These are phyloP conservation scores for Ecliptopera silaceata DNA, from an alignment of 2,888 invertebrate species.

Conservation along the genomic window DNA sequence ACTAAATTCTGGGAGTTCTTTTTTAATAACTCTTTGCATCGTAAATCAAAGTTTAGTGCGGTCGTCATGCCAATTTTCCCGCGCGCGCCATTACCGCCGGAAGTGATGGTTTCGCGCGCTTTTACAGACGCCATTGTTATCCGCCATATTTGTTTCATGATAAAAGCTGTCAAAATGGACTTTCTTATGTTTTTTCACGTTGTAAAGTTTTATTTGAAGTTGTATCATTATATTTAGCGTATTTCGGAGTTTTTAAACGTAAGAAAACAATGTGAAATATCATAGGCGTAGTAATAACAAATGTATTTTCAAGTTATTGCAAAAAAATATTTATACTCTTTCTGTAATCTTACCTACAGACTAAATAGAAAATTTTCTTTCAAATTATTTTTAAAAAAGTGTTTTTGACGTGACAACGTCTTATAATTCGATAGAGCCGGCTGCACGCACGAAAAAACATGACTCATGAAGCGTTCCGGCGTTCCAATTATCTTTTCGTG, in stretches of 20 bases:
- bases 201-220: conserved; percentile 14
- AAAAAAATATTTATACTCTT: too few species aligned
- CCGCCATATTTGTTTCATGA: conserved; percentile 28
- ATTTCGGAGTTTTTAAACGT: neutral
- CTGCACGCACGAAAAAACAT: too few species aligned
- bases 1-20: conserved; percentile 36
- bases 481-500: too few species aligned
- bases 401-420: too few species aligned
- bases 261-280: too few species aligned
- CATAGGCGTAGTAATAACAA: too few species aligned
- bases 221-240: neutral
- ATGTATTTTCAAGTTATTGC: too few species aligned
- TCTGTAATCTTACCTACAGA: too few species aligned
- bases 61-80: conserved; percentile 61
- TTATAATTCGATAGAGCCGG: too few species aligned
- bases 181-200: conserved; percentile 11
- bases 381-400: too few species aligned
- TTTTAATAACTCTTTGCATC: conserved; percentile 46
- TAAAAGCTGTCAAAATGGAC: conserved; percentile 11
- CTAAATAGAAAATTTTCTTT: too few species aligned
- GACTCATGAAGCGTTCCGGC: too few species aligned
- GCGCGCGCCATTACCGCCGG: conserved; percentile 74
- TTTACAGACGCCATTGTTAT: conserved; percentile 49
- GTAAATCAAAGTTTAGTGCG: conserved; percentile 55
- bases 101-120: conserved; percentile 68